Evolutionary conservation across 2,113 vertebrate genomes (phyloP), one percentile per base, ranked within the genome.

Genomic region (Ranitomeya imitator): DNA sequence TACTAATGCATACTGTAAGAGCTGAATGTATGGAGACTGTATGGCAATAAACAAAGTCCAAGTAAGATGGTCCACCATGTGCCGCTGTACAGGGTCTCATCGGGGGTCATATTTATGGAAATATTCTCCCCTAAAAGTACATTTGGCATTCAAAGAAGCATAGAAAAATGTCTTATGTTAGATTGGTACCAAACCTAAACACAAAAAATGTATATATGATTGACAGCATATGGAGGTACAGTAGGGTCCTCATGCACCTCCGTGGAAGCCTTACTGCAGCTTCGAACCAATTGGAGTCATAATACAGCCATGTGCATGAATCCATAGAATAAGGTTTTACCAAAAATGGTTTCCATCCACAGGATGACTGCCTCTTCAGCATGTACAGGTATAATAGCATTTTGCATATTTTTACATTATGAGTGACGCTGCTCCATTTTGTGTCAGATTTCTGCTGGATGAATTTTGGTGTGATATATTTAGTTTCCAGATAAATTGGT

Each of bases 401-500:
- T 79, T 59, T 23, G n/a, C 77, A 59, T 80, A 16, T 31, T 57
- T 45, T 55, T 80, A 80, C 78, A 59, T 54, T 80, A 80, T n/a
- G 6, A 59, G 54, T 59, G 78, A 31, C 31, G 57, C 54, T 80
- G 78, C 78, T 80, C 78, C 26, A 81, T 81, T 81, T 37, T 60
- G 23, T 79, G 23, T 79, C 77, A 79, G 8, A 23, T 15, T 19
- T 37, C 57, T 61, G 57, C 78, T 45, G 51, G 52, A 87, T 69
- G 45, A 67, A 52, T 82, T 82, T 31, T 80, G 14, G 26, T 88
- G 79, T 87, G 55, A 69, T 59, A 2, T 82, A 55, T 88, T 82
- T 88, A 12, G 19, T 82, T 79, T 81, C n/a, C 26, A 54, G 73
- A 86, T 61, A 31, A 61, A 7, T 81, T 88, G 57, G 37, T 71